These are phyloP conservation scores for Drosophila saltans DNA, from an alignment of 1,140 invertebrate genomes.

Conservation along the genomic window DNA sequence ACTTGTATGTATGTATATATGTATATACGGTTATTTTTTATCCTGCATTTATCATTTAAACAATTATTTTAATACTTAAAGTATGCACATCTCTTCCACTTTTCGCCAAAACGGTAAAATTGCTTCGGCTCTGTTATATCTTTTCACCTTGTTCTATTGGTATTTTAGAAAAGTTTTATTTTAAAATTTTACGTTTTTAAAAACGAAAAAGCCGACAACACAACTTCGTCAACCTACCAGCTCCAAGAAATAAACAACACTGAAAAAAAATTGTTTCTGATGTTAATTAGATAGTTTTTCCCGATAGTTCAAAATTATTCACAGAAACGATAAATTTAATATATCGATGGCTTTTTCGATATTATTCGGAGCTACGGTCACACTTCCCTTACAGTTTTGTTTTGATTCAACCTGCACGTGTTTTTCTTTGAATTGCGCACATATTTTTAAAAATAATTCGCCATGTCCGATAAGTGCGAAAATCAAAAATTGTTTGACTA, in stretches of 20 bases:
- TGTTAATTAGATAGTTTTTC: too few relatives aligned
- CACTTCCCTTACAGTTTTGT: background rate
- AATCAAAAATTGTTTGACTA: background rate
- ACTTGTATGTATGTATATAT: background rate
- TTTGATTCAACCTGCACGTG: constrained; percentile 2
- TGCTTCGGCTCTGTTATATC: background rate
- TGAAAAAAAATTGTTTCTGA: background rate
- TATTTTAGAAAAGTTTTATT: background rate
- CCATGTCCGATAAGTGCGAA: background rate
- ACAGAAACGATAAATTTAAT: too few relatives aligned
- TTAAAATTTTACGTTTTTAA: background rate
- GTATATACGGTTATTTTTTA: background rate
- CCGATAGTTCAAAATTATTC: too few relatives aligned
- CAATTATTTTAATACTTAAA: background rate
- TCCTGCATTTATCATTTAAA: background rate
- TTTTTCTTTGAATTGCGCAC: background rate
- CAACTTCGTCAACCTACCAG: background rate
- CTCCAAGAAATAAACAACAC: background rate
- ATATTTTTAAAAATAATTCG: background rate
- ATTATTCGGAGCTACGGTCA: background rate
- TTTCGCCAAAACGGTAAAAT: background rate
- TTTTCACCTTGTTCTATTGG: background rate
- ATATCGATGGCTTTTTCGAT: too few relatives aligned
- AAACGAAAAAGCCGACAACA: background rate
- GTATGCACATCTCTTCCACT: background rate